Evolutionary conservation across 2,888 invertebrate species (phyloP), one percentile per base, ranked within the genome.

Genomic region (Atethmia centrago): DNA sequence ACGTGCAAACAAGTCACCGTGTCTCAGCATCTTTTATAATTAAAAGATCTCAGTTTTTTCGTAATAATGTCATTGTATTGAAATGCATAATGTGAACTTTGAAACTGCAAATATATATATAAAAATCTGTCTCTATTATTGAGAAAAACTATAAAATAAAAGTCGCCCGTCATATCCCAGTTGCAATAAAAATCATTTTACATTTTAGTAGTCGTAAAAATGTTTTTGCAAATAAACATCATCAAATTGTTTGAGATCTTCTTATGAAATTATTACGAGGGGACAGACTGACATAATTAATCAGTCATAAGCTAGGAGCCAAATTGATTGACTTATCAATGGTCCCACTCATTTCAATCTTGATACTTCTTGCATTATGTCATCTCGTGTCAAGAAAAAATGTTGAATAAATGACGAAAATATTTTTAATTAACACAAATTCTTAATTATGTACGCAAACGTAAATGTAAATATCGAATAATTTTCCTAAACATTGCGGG

Each of bases 291-390:
- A 51, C 42, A 53, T 75, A 62, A 82, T 82, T 71, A 71, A 62
- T 84, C 61, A 82, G 69, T 83, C 66, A 66, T 64, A 67, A 68
- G 51, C 61, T 71, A 3, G 9, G 56, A 71, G 56, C 49, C 25
- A 55, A 78, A 62, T 81, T 84, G 59, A 82, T 85, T 82, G 74
- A 65, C 64, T 53, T 53, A 82, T 82, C 77, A 82, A 70, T 61
- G 66, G 47, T 25, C 31, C 28, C 31, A 53, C 25, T 62, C 55
- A 71, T 75, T 71, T 67, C 45, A 59, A 70, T 65, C 55, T 68
- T 51, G 61, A 51, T 67, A 64, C 31, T 16, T 36, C 62, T 64
- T 19, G 36, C 36, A 66, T 66, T 66, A 79, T 79, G 76, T 67
- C 75, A 84, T 66, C 28, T 19, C 14, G 12, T 16, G 40, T 47